Evolutionary conservation across 2,888 invertebrate species (phyloP).

Genomic region (Cataglyphis cursor): DNA sequence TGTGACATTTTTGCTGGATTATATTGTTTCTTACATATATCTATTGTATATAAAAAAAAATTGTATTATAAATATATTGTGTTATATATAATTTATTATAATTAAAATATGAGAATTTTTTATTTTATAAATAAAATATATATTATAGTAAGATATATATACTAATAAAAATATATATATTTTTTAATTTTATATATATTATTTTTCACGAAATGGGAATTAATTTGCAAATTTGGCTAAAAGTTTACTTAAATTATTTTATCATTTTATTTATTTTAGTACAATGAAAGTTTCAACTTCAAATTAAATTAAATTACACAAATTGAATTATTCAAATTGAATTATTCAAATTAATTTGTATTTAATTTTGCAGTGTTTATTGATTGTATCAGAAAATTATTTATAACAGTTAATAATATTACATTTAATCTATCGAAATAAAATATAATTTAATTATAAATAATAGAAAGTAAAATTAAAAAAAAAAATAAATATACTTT

Average conservation of each 20-base stretch:
- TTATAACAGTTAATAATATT: neutral
- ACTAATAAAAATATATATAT: neutral
- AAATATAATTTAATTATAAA: neutral
- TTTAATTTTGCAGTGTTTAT: neutral
- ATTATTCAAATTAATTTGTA: neutral
- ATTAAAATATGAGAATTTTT: neutral
- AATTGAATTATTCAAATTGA: neutral
- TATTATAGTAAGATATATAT: neutral
- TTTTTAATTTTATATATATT: constrained; percentile 12
- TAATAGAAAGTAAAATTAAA: neutral
- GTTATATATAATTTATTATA: neutral
- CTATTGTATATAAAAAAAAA: neutral
- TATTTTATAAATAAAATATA: neutral
- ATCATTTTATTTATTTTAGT: neutral
- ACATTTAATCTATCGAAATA: neutral
- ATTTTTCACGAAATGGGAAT: neutral
- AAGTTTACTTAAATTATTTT: neutral
- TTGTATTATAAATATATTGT: neutral
- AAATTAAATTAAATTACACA: neutral
- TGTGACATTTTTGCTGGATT: neutral
- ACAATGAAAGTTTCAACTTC: neutral
- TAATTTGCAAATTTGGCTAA: neutral
- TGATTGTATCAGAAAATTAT: neutral
- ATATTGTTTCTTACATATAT: neutral
- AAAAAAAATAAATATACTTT: neutral